Base-by-base conservation (phyloP, 2,888 invertebrate genomes). In the Choristoneura rosaceana region DNA sequence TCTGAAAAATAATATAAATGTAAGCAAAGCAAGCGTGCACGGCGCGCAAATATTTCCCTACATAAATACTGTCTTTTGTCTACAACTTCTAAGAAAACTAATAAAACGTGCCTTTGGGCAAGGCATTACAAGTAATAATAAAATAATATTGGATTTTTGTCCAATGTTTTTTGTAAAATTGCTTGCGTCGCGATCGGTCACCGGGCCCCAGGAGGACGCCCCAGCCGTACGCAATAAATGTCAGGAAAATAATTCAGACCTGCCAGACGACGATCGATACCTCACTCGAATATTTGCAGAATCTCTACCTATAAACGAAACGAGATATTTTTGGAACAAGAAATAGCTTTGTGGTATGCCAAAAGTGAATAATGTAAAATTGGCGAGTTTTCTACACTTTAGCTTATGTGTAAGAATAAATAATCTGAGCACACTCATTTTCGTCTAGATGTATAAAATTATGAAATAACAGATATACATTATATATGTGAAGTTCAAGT, bases 141-240 rank as follows among this genome's bases (percentile, higher is more conserved):
- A 68, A 69, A 64, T 68, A 64, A 69, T 73, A 73, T 69, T 45
- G 52, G 63, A 73, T 69, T 69, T 64, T 73, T 60, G 75, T 74
- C 74, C 77, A 79, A 75, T 76, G 78, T 76, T 82, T 79, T 82
- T 79, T 76, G 78, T 77, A 77, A 83, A 82, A 79, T 80, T 81
- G 81, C 81, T 82, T 79, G 76, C 74, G 78, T 78, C 75, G 78
- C 79, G 77, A 82, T 82, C 79, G 75, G 77, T 78, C 63, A 63
- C 63, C 43, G 77, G 77, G 76, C 80, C 82, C 79, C 81, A 71
- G 43, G 68, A 73, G 58, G 63, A 73, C 60, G 65, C 14, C 71
- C 64, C 74, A 45, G n/a, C 71, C 68, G 45, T 47, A n/a, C 45
- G 70, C 63, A 73, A 73, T 73, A 73, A 73, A 74, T 15, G 69